Base-by-base conservation (phyloP, 64 coral and sea anemone species). In the Pocillopora verrucosa region DNA sequence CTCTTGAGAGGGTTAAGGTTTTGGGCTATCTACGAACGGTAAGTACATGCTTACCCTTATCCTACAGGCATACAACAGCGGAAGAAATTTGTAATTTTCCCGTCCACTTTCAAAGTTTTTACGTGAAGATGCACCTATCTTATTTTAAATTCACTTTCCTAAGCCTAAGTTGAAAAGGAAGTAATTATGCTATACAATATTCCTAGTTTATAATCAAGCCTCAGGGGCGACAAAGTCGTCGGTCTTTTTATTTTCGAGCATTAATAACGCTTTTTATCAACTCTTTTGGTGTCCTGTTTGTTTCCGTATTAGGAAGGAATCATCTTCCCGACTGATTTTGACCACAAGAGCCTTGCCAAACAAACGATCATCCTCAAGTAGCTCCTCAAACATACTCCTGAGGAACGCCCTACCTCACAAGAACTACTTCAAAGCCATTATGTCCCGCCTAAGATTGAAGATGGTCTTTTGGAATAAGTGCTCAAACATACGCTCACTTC, bases 371-470 rank as follows among this genome's bases (percentile, higher is more conserved):
- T 99, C 41, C 83, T 99, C 6, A 90, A 76, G 37, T 99, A 94
- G 96, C 75, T 99, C 11, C 88, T 99, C 11, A 79, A 93, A 16
- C 96, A 99, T 61, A 92, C 95, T 36, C 96, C 93, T 3, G 93
- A 92, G 35, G 88, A 91, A 24, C 96, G 85, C 22, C 91, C 68
- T 16, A 93, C 96, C 58, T 95, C 93, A 35, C 93, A 84, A 95
- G 91, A 87, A 78, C 93, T 93, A 9, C 88, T 93, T 67, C 90
- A 99, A 89, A 95, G 93, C 80, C 96, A 91, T 61, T 95, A 36
- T 59, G 90, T 88, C n/a, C 94, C 96, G n/a, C 96, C 96, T 6
- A 99, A 99, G 78, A 93, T 99, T n/a, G 96, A 99, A 57, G 83
- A 95, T 84, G 75, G 77, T 26, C 85, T 92, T 41, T 61, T 95